Evolutionary conservation across 2,888 invertebrate genomes (phyloP), one percentile per base, ranked within the genome.

Genomic region (Chouioia cunea): DNA sequence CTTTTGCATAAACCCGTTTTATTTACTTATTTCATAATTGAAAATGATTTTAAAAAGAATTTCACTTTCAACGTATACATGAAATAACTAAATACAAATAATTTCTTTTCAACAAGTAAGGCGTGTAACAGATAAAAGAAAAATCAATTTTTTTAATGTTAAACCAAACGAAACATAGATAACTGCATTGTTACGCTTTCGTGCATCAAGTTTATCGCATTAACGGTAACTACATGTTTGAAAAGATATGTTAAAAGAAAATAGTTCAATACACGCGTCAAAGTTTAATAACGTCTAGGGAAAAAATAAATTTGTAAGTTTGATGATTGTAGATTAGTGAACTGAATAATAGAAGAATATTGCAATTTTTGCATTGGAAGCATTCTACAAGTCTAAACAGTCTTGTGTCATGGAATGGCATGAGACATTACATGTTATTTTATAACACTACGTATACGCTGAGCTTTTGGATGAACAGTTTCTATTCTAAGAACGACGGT

Each of bases 371-470:
- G 12, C 10, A 36, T 36, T 72, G 27, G 46, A 64, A 50, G 47
- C 53, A 71, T 71, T 63, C 67, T 47, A 71, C 46, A 44, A n/a
- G 46, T 64, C 36, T 66, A 57, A 67, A 81, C 81, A 82, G 79
- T 81, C 81, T 82, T 81, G 48, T 65, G 79, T 82, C 82, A 80
- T 79, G 82, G 82, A 81, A 82, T 80, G 81, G 78, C 63, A 59
- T 53, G 47, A 79, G 78, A 79, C 76, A 76, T 73, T 73, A 68
- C 56, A 23, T 57, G 43, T 12, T 72, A 59, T n/a, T 18, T 54
- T 66, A 47, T 48, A 66, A 48, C 22, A 10, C 23, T 76, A 77
- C 46, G 59, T 70, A 47, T 72, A 70, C 65, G 67, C 70, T 76
- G 66, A 72, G 67, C 67, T 70, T 71, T 65, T 75, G 73, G 54